Percentiles rank a stretch among this genome's conserved stretches.
Evolutionary conservation across 2,888 invertebrate species (phyloP).

Genomic region (Dicyrtomina minuta): DNA sequence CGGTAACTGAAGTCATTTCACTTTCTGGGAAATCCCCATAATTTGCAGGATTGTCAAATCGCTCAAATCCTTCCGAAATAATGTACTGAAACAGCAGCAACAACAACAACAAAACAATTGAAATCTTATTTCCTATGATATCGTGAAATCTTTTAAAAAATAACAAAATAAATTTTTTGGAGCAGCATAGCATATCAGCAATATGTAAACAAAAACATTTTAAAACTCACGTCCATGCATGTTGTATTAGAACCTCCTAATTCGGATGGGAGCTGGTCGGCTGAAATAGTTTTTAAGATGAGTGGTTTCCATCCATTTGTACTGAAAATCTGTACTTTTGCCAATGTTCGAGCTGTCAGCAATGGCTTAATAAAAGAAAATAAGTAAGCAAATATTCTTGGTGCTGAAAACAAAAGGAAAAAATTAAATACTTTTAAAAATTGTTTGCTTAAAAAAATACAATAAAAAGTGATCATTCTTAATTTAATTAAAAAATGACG

Average conservation of each 20-base stretch:
- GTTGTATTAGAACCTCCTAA: slow-evolving; percentile 29
- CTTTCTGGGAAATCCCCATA: slow-evolving; percentile 10
- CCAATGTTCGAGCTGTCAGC: slow-evolving; percentile 28
- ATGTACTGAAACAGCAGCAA: slow-evolving; percentile 10
- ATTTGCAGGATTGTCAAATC: slow-evolving; percentile 1
- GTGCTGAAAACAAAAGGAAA: slow-evolving; percentile 35
- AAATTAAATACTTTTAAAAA: neutral
- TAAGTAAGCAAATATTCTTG: slow-evolving; percentile 32
- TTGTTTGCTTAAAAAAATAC: neutral
- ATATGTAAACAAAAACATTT: too few species aligned
- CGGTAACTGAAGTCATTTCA: slow-evolving; percentile 21
- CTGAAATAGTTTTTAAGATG: slow-evolving; percentile 22
- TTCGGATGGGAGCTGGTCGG: slow-evolving; percentile 24
- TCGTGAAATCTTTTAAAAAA: too few species aligned
- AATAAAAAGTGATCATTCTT: neutral
- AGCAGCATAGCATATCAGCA: too few species aligned
- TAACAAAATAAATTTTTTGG: too few species aligned
- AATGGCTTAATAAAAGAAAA: slow-evolving; percentile 35
- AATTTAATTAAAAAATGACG: too few species aligned
- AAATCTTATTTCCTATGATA: neutral
- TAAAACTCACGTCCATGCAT: slow-evolving; percentile 10
- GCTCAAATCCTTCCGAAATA: slow-evolving; percentile 3
- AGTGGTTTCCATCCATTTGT: slow-evolving; percentile 26
- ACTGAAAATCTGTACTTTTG: slow-evolving; percentile 34
- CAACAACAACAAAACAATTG: neutral